These are phyloP conservation scores for Dreissena polymorpha DNA, from an alignment of 1,140 invertebrate species.

Conservation along the genomic window DNA sequence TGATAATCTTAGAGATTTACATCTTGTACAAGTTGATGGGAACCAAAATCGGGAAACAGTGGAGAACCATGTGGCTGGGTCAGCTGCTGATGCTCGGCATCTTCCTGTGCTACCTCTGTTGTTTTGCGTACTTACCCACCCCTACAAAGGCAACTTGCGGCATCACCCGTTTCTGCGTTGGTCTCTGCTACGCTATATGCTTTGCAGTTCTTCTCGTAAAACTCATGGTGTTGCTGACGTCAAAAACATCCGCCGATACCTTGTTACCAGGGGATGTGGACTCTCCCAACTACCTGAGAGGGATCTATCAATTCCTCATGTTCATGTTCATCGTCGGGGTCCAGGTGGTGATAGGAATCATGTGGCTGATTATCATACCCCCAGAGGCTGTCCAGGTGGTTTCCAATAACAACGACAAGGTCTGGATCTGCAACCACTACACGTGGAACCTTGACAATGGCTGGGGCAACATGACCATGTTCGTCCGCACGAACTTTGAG, in stretches of 20 bases:
- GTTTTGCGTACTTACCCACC: constrained; percentile 87
- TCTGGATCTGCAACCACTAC: constrained; percentile 75
- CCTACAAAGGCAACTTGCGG: constrained; percentile 91
- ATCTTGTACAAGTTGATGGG: constrained; percentile 93
- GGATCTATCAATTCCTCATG: constrained; percentile 93
- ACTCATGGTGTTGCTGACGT: constrained; percentile 94
- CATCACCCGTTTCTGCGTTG: constrained; percentile 90
- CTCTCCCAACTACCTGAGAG: constrained; percentile 94
- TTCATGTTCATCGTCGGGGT: constrained; percentile 87
- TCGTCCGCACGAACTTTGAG: constrained; percentile 75
- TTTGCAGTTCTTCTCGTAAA: constrained; percentile 96
- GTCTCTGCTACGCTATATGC: constrained; percentile 92
- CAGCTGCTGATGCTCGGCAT: constrained; percentile 94
- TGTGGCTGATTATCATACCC: constrained; percentile 84
- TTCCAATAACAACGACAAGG: constrained; percentile 63
- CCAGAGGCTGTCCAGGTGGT: constrained; percentile 68
- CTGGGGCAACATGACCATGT: constrained; percentile 69
- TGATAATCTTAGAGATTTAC: constrained; percentile 92
- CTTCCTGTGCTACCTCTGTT: constrained; percentile 90
- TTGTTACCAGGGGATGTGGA: constrained; percentile 81
- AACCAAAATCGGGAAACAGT: constrained; percentile 90
- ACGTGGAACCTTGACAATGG: constrained; percentile 67
- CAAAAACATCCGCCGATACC: constrained; percentile 78
- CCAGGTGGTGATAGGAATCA: constrained; percentile 91
- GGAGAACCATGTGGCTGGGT: constrained; percentile 88